phyloP scores from a whole-genome alignment of 2,113 vertebrate species.

The Nothobranchius kuhntae region DNA sequence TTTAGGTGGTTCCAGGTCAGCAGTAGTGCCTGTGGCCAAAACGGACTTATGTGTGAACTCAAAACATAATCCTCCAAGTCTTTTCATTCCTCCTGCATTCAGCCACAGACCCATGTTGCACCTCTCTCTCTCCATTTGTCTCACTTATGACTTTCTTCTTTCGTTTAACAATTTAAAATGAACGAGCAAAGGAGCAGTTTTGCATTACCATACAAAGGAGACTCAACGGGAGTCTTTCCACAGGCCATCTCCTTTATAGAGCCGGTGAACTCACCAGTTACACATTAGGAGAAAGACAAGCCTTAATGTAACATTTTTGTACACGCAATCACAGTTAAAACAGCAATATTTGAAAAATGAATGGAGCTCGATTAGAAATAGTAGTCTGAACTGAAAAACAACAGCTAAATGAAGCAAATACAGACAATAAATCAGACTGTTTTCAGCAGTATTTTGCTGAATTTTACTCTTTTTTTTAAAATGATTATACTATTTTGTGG shows the following conservation, averaged over 20 bases:
- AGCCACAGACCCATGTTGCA: slow-evolving; percentile 3
- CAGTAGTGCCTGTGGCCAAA: slow-evolving; percentile 49
- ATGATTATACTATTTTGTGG: neutral
- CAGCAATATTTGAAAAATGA: slow-evolving; percentile 5
- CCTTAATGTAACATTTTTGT: slow-evolving; percentile 10
- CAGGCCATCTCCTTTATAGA: slow-evolving; percentile 39
- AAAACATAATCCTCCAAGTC: slow-evolving; percentile 28
- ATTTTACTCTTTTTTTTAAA: neutral
- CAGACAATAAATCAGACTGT: neutral
- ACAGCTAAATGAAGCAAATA: neutral
- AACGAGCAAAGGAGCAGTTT: slow-evolving; percentile 40
- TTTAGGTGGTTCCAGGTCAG: slow-evolving; percentile 65
- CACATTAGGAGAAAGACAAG: slow-evolving; percentile 1
- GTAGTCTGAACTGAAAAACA: neutral
- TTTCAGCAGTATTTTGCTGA: neutral
- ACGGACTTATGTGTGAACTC: slow-evolving; percentile 30
- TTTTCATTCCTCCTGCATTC: slow-evolving; percentile 23
- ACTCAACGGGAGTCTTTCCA: slow-evolving; percentile 54
- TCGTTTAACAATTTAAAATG: slow-evolving; percentile 26
- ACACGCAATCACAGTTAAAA: slow-evolving; percentile 8
- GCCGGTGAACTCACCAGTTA: slow-evolving; percentile 30
- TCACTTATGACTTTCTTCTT: slow-evolving; percentile 4
- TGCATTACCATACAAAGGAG: slow-evolving; percentile 51
- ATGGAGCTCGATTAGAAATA: neutral
- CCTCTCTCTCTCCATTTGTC: slow-evolving; percentile 14